Evolutionary conservation across 2,888 invertebrate species (phyloP).

Genomic region (Chrysomela aeneicollis): DNA sequence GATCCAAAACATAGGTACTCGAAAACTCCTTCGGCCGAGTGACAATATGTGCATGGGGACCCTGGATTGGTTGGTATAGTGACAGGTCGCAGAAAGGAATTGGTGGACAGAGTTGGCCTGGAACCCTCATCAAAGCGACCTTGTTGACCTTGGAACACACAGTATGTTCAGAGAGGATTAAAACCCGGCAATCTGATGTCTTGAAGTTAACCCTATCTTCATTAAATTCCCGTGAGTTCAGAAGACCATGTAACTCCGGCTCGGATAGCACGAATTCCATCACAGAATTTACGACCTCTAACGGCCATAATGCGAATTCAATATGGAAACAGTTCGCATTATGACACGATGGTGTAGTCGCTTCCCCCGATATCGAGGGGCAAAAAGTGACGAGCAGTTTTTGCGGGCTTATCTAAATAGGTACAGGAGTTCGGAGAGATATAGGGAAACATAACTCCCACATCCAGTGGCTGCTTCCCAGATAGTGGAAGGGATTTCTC

Average conservation of each 20-base stretch:
- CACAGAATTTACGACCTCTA: neutral
- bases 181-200: neutral
- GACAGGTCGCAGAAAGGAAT: too few relatives aligned
- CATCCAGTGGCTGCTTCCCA: too few relatives aligned
- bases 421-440: neutral
- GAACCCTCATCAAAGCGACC: too few relatives aligned
- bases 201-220: neutral
- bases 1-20: too few relatives aligned
- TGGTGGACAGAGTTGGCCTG: too few relatives aligned
- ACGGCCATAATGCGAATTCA: conserved; percentile 4
- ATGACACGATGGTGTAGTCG: neutral
- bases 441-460: too few relatives aligned
- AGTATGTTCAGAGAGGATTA: too few relatives aligned
- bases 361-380: neutral
- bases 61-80: too few relatives aligned
- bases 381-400: neutral
- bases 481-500: too few relatives aligned
- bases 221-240: neutral
- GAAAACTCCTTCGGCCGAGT: too few relatives aligned
- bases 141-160: too few relatives aligned
- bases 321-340: conserved; percentile 1
- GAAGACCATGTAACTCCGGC: neutral
- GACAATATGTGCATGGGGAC: too few relatives aligned
- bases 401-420: neutral
- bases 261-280: neutral